A percentile compares a stretch with the other conserved stretches of the same genome.
These are phyloP conservation scores for Troides aeacus DNA, from an alignment of 2,888 invertebrate species.

Conservation along the genomic window DNA sequence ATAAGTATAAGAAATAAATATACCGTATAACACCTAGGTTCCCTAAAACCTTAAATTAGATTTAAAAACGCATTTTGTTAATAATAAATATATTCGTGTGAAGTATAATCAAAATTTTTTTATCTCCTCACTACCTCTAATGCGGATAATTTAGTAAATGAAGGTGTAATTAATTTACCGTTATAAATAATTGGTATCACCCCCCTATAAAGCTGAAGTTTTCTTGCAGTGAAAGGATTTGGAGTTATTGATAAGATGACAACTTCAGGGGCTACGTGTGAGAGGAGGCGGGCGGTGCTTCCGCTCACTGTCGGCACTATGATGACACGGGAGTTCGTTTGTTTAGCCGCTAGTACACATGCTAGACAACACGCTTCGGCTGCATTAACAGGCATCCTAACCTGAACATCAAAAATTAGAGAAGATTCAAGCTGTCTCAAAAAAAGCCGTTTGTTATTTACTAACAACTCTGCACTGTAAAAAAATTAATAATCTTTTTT, in stretches of 20 bases:
- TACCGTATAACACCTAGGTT: no score
- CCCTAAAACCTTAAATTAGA: no score
- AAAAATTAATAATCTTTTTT: no score
- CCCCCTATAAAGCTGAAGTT: conserved; percentile 81
- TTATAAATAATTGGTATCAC: conserved; percentile 81
- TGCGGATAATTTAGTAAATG: no score
- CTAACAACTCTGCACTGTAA: no score
- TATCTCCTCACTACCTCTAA: no score
- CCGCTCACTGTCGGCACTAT: conserved; percentile 82
- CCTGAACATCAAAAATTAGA: conserved; percentile 36
- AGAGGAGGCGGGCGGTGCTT: conserved; percentile 79
- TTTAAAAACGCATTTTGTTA: no score
- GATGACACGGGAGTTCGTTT: conserved; percentile 69
- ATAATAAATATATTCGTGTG: no score
- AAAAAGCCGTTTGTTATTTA: conserved; percentile 1
- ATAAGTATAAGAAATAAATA: no score
- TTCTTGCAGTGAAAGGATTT: conserved; percentile 74
- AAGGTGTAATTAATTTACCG: conserved; percentile 38
- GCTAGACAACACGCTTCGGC: conserved; percentile 57
- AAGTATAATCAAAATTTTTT: no score
- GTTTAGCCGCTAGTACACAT: conserved; percentile 49
- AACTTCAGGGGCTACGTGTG: conserved; percentile 82
- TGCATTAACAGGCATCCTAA: conserved; percentile 56
- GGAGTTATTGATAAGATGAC: conserved; percentile 84
- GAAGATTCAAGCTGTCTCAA: no score